Conservation (phyloP, 2,888 invertebrate species). For the Lasioglossum zephyrum region DNA sequence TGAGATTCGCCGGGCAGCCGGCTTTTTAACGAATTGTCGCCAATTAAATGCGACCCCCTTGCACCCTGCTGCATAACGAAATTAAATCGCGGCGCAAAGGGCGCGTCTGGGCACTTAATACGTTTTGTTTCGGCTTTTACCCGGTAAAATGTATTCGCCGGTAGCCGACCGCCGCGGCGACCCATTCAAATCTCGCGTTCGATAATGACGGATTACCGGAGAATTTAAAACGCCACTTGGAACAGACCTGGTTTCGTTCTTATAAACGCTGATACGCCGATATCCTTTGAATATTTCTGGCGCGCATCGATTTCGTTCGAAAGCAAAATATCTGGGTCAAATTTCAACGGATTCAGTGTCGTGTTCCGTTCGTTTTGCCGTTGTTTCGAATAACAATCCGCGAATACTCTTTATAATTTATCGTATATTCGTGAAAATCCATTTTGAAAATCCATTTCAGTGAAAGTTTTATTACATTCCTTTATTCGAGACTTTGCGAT, state of each 20-base stretch:
- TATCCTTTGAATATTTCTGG: neutral
- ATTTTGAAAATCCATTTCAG: neutral
- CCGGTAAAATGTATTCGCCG: slow-evolving; percentile 9
- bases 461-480: neutral
- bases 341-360: neutral
- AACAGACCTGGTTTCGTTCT: neutral
- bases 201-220: slow-evolving; percentile 25
- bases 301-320: neutral
- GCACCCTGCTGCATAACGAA: slow-evolving; percentile 18
- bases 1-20: slow-evolving; percentile 13
- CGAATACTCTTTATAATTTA: neutral
- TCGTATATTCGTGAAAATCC: neutral
- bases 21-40: slow-evolving; percentile 37
- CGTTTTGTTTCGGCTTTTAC: slow-evolving; percentile 22
- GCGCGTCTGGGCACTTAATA: slow-evolving; percentile 3
- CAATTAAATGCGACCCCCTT: slow-evolving; percentile 22
- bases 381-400: neutral
- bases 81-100: slow-evolving; percentile 32
- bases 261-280: slow-evolving; percentile 14
- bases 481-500: neutral
- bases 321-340: neutral
- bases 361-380: neutral
- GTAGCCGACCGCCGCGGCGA: neutral
- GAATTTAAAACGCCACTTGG: slow-evolving; percentile 18
- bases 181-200: slow-evolving; percentile 7